Evolutionary conservation across 2,888 invertebrate genomes (phyloP).

Genomic region (Disparrhopalites patrizii): DNA sequence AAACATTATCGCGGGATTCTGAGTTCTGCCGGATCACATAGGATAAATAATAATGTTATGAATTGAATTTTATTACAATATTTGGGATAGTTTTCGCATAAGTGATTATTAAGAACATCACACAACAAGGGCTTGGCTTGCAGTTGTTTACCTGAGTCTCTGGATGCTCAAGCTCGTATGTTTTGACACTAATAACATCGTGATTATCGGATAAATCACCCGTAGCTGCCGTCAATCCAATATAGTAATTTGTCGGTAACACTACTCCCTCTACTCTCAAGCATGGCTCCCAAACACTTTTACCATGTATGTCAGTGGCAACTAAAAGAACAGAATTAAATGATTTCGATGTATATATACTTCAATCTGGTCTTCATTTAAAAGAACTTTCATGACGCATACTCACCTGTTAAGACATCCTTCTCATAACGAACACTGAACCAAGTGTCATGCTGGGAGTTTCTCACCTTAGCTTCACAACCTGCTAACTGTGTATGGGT

Average conservation of each 20-base stretch:
- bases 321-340: constrained; percentile 58
- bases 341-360: not conserved
- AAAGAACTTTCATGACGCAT: constrained; percentile 4
- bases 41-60: not conserved
- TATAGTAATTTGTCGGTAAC: constrained; percentile 90
- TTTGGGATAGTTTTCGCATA: too few species aligned
- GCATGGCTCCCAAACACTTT: constrained; percentile 91
- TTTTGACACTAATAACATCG: constrained; percentile 84
- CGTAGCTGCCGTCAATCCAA: constrained; percentile 92
- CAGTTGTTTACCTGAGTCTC: constrained; percentile 14
- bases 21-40: constrained; percentile 53
- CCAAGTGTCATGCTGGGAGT: constrained; percentile 82
- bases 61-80: constrained; percentile 5
- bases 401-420: constrained; percentile 74
- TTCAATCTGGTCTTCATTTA: not conserved
- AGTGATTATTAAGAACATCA: not conserved
- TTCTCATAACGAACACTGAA: constrained; percentile 86
- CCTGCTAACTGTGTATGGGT: constrained; percentile 96
- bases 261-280: constrained; percentile 81
- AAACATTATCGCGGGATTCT: constrained; percentile 71
- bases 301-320: constrained; percentile 84
- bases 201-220: constrained; percentile 97
- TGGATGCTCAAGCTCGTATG: constrained; percentile 80
- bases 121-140: too few species aligned
- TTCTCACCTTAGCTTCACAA: constrained; percentile 93